A percentile compares a stretch with the other conserved stretches of the same genome.
phyloP scores from a whole-genome alignment of 1,140 invertebrate species.

The Choristoneura fumiferana region DNA sequence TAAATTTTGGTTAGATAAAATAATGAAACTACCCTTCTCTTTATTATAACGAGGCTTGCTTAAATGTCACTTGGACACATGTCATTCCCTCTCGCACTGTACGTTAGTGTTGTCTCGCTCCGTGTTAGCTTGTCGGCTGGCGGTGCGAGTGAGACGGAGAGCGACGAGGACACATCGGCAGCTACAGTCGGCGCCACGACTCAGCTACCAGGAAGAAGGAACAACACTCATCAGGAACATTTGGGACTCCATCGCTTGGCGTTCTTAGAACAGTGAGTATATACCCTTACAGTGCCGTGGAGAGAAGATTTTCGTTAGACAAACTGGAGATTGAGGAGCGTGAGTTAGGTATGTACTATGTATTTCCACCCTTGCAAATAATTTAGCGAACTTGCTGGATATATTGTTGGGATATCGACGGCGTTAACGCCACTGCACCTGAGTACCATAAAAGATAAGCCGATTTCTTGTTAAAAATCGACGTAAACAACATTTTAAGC shows the following conservation, averaged over 20 bases:
- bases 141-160: conserved; percentile 70
- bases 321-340: background rate
- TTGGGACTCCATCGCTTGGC: conserved; percentile 56
- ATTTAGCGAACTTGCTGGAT: too few relatives aligned
- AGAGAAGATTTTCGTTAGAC: background rate
- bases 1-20: too few relatives aligned
- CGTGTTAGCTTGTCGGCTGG: conserved; percentile 54
- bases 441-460: too few relatives aligned
- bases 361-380: too few relatives aligned
- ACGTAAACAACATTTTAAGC: too few relatives aligned
- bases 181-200: conserved; percentile 40
- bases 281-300: conserved; percentile 3
- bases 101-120: conserved; percentile 47
- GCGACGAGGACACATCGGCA: conserved; percentile 61
- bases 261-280: conserved; percentile 68
- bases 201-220: conserved; percentile 43
- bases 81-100: conserved; percentile 27
- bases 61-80: too few relatives aligned
- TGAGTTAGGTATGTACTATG: too few relatives aligned
- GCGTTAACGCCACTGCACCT: too few relatives aligned
- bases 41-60: too few relatives aligned
- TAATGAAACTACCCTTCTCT: too few relatives aligned
- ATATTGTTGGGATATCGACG: too few relatives aligned
- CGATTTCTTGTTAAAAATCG: too few relatives aligned
- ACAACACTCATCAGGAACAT: conserved; percentile 57